These are phyloP conservation scores for Diabrotica balteata DNA, from an alignment of 2,888 invertebrate species.

Conservation along the genomic window DNA sequence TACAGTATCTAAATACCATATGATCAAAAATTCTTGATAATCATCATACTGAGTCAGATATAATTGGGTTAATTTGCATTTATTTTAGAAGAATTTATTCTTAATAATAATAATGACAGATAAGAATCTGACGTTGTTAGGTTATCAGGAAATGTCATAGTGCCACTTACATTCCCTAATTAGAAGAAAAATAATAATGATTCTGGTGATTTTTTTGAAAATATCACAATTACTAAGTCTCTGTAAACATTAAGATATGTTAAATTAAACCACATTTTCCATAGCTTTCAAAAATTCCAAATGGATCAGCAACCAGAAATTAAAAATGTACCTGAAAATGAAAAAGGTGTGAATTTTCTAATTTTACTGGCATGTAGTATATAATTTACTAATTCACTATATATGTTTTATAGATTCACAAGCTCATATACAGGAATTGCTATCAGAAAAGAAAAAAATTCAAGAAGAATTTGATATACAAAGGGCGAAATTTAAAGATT, in stretches of 20 bases:
- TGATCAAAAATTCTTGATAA: no score
- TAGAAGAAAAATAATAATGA: constrained; percentile 11
- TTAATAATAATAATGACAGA: no score
- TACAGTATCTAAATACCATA: no score
- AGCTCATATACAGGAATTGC: constrained; percentile 51
- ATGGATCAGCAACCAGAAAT: constrained; percentile 33
- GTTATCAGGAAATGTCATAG: constrained; percentile 22
- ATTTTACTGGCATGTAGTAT: neutral
- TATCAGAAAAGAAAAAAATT: constrained; percentile 71
- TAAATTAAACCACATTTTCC: constrained; percentile 10
- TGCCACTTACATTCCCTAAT: constrained; percentile 1
- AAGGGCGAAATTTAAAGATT: constrained; percentile 90
- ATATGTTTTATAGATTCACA: constrained; percentile 41
- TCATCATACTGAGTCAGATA: no score
- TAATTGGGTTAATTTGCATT: no score
- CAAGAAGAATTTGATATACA: constrained; percentile 89
- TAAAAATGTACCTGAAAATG: constrained; percentile 30
- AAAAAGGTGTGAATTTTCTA: constrained; percentile 27
- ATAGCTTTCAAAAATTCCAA: constrained; percentile 19
- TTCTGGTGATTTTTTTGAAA: constrained; percentile 14
- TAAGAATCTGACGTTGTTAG: constrained; percentile 4
- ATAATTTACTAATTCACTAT: constrained; percentile 3
- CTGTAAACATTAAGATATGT: constrained; percentile 17
- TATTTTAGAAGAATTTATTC: no score
- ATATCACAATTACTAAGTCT: constrained; percentile 1